These are phyloP conservation scores for Patella depressa DNA, from an alignment of 2,888 invertebrate species.

Conservation along the genomic window DNA sequence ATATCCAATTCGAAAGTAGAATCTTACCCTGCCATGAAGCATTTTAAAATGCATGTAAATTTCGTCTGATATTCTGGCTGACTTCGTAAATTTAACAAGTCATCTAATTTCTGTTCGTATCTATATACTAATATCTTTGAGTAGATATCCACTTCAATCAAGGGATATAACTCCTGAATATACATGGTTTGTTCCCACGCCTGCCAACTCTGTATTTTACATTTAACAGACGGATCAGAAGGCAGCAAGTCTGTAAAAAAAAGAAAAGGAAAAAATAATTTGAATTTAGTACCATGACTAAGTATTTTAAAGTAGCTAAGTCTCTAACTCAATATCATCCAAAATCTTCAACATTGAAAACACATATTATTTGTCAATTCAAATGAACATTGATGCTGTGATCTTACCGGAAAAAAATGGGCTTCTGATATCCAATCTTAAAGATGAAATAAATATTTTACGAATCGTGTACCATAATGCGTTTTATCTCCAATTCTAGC, in stretches of 20 bases:
- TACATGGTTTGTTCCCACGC: conserved; percentile 36
- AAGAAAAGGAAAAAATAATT: not conserved
- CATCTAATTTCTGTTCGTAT: conserved; percentile 17
- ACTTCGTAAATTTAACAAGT: conserved; percentile 18
- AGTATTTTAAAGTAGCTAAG: no score
- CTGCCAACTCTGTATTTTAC: conserved; percentile 34
- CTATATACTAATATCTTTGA: conserved; percentile 31
- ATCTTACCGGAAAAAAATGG: no score
- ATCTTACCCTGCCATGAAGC: conserved; percentile 27
- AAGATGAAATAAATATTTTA: no score
- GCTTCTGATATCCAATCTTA: no score
- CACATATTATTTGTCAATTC: no score
- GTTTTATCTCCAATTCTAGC: no score
- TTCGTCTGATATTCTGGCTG: conserved; percentile 20
- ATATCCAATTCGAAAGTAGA: not conserved
- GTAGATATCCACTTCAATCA: conserved; percentile 31
- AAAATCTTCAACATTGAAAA: no score
- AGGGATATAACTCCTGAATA: conserved; percentile 29
- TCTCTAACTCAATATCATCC: no score
- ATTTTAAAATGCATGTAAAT: conserved; percentile 27
- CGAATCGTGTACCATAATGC: no score
- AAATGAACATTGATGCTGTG: no score
- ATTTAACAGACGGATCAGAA: conserved; percentile 16
- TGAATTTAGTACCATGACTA: no score
- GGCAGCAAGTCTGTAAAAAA: conserved; percentile 26